These are phyloP conservation scores for Arge pagana DNA, from an alignment of 2,888 invertebrate genomes.

Conservation along the genomic window DNA sequence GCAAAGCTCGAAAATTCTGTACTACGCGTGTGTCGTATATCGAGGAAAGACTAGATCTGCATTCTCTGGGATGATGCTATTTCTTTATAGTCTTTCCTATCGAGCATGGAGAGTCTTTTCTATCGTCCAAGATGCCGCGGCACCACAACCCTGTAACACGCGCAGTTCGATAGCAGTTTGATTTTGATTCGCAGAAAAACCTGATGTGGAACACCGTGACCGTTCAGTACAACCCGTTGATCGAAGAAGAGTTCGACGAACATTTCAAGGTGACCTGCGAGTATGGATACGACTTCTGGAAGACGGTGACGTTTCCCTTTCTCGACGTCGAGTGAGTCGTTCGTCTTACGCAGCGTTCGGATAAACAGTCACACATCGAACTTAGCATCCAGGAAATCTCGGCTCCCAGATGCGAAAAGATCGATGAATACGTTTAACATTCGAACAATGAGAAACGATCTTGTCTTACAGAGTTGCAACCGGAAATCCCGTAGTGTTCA, in stretches of 20 bases:
- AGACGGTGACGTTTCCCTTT: constrained; percentile 93
- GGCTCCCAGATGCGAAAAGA: too few relatives aligned
- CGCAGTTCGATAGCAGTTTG: not conserved
- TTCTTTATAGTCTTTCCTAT: not conserved
- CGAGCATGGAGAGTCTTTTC: too few relatives aligned
- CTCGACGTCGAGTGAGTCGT: constrained; percentile 88
- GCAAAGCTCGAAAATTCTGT: constrained; percentile 16
- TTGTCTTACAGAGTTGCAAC: constrained; percentile 78
- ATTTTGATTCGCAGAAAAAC: constrained; percentile 71
- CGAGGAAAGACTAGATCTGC: too few relatives aligned
- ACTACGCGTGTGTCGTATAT: too few relatives aligned
- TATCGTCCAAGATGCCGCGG: too few relatives aligned
- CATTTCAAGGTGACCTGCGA: constrained; percentile 96
- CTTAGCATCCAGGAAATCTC: not conserved
- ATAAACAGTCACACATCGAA: not conserved
- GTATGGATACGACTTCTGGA: constrained; percentile 96
- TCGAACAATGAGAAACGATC: not conserved
- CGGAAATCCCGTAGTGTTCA: constrained; percentile 92
- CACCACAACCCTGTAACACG: not conserved
- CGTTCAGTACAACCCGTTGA: constrained; percentile 90
- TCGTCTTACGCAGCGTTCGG: not conserved
- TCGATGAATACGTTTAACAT: constrained; percentile 1
- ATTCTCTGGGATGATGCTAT: not conserved
- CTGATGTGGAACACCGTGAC: constrained; percentile 97
- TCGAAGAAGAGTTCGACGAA: constrained; percentile 92